A percentile compares a stretch with the other conserved stretches of the same genome.
These are phyloP conservation scores for Pharmacophagus antenor DNA, from an alignment of 2,888 invertebrate genomes.

Conservation along the genomic window DNA sequence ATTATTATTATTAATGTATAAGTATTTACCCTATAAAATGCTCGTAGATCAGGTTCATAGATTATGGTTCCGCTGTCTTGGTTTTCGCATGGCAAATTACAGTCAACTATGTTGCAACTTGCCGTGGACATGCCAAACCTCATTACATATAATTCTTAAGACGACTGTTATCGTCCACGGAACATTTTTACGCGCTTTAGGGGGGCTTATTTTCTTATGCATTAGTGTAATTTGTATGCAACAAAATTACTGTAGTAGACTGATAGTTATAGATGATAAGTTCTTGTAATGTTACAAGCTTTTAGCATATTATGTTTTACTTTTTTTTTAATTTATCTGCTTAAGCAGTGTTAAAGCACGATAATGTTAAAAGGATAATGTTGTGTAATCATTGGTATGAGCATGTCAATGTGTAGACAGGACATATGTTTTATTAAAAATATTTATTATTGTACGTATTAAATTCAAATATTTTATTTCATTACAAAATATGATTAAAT, in stretches of 20 bases:
- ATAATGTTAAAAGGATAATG: background rate
- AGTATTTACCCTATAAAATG: constrained; percentile 19
- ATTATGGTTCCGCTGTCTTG: constrained; percentile 6
- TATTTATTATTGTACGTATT: background rate
- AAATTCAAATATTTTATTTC: background rate
- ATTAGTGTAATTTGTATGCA: constrained; percentile 14
- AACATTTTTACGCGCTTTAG: constrained; percentile 20
- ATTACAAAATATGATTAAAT: too few species aligned
- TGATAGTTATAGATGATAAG: constrained; percentile 14
- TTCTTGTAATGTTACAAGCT: constrained; percentile 4
- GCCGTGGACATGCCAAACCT: constrained; percentile 3
- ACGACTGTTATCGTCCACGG: constrained; percentile 4
- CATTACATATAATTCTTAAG: constrained; percentile 22
- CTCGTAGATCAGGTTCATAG: constrained; percentile 13
- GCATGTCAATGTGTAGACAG: too few species aligned
- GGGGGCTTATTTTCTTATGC: constrained; percentile 1
- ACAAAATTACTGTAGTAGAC: constrained; percentile 2
- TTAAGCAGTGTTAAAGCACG: background rate
- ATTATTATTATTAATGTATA: background rate
- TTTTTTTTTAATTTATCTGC: background rate
- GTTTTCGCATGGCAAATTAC: constrained; percentile 12
- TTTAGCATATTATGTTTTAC: constrained; percentile 9
- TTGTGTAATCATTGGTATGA: too few species aligned
- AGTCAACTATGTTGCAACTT: constrained; percentile 23
- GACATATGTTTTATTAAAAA: background rate